Evolutionary conservation across 2,113 vertebrate genomes (phyloP), one percentile per base, ranked within the genome.

Genomic region (Myrmecobius fasciatus): DNA sequence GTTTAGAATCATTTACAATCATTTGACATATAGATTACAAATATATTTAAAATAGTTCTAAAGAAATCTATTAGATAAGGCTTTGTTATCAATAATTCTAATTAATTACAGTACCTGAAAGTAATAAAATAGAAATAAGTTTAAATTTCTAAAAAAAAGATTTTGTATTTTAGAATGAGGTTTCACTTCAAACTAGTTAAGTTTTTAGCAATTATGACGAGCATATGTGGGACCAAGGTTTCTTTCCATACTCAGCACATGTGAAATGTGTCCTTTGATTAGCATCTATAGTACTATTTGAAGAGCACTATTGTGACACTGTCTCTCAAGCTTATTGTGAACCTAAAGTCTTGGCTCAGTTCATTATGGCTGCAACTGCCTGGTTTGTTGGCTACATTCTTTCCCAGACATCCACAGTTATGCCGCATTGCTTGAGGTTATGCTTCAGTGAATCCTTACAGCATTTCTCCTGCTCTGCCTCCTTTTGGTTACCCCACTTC

Each of bases 401-500:
- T 88, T 93, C 89, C 53, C 56, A n/a, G 14, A 31, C 75, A 47
- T 24, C 92, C 67, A 48, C 48, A 26, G n/a, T 90, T 96, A 20
- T 83, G n/a, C 67, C 67, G 43, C 67, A 43, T 83, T 83, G n/a
- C 67, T 43, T 83, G n/a, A 83, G 67, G 67, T 43, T 83, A 83
- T 11, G 75, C 93, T 92, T 96, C 94, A 93, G 83, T 56, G 92
- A 95, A 89, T 83, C 83, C 48, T 89, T 90, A 60, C 83, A 88
- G 90, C 90, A 52, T 20, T 91, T 94, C 67, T 83, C n/a, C 67
- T 89, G 53, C 52, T 2, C n/a, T 94, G 46, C 46, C 10, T 20
- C 91, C 56, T 91, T 95, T 92, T 93, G 93, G 94, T 95, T 93
- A 51, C 52, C 26, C 36, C 95, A 93, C 89, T 93, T 94, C 67